phyloP scores from a whole-genome alignment of 1,140 invertebrate genomes.

The Meloidogyne floridensis region DNA sequence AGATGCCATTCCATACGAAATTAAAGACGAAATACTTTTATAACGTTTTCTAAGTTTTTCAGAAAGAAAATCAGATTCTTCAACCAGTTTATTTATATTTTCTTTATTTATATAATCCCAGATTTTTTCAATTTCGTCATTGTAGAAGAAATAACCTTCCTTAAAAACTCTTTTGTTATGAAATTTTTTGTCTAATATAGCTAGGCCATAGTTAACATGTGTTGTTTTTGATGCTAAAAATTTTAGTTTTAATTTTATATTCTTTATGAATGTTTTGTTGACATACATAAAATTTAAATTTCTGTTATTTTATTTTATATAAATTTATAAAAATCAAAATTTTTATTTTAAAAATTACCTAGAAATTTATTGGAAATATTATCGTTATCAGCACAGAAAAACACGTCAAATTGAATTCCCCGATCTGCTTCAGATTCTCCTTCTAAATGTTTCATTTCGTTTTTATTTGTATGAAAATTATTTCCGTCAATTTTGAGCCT shows the following conservation, averaged over 20 bases:
- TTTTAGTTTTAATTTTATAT: neutral
- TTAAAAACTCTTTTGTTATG: neutral
- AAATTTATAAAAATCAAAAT: too few relatives aligned
- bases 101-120: neutral
- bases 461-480: too few relatives aligned
- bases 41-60: neutral
- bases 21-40: neutral
- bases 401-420: constrained; percentile 13
- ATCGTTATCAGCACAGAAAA: constrained; percentile 9
- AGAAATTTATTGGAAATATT: constrained; percentile 1
- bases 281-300: too few relatives aligned
- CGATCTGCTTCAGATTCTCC: neutral
- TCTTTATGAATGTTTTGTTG: too few relatives aligned
- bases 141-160: neutral
- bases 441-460: too few relatives aligned
- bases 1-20: neutral
- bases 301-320: too few relatives aligned
- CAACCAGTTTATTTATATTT: neutral
- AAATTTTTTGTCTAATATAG: constrained; percentile 1
- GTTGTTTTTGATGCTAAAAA: neutral
- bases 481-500: too few relatives aligned
- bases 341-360: neutral
- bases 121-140: neutral
- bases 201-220: neutral
- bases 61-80: neutral